Evolutionary conservation across 1,140 invertebrate genomes (phyloP), one percentile per base, ranked within the genome.

Genomic region (Trichonephila clavipes): DNA sequence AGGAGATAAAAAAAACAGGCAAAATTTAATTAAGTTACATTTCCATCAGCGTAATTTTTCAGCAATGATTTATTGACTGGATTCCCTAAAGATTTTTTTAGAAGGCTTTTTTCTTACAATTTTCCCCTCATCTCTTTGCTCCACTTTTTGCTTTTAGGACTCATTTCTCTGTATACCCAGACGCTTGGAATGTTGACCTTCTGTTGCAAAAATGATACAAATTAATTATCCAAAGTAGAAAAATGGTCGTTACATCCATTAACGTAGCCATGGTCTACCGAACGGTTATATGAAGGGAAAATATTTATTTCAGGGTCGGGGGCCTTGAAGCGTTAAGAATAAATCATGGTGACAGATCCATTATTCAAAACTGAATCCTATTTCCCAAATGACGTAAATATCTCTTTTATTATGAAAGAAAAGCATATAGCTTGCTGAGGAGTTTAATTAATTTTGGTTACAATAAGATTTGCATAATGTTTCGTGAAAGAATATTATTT

Each of bases 21-120:
- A 6, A 77, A 77, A 77, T 77, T 77, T 77, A 77, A 77, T 18
- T 77, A 77, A 77, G 72, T 77, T 34, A 77, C 72, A 77, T 77
- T 34, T 6, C 34, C 18, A 77, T 18, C 72, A 34, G 6, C 34
- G 34, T 40, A 77, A 77, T 77, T 40, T 77, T 34, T 34, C 28
- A 77, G 5, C 12, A 40, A 77, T 77, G 28, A 77, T 77, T 77
- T 18, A 77, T 77, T 40, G 14, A 34, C 24, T 24, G 16, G 28
- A 40, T 77, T 5, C 14, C 72, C 7, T 5, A 77, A 69, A 18
- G 10, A 0, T 77, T 77, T 34, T 34, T 77, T 77, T 14, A 24
- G 51, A 64, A 64, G 62, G 16, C 18, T 21, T 64, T 64, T 7
- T 51, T 51, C 18, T 16, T 34, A 19, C 16, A 77, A 14, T 77